Conservation (phyloP, 2,113 vertebrate species). For the Dermatemys mawii region DNA sequence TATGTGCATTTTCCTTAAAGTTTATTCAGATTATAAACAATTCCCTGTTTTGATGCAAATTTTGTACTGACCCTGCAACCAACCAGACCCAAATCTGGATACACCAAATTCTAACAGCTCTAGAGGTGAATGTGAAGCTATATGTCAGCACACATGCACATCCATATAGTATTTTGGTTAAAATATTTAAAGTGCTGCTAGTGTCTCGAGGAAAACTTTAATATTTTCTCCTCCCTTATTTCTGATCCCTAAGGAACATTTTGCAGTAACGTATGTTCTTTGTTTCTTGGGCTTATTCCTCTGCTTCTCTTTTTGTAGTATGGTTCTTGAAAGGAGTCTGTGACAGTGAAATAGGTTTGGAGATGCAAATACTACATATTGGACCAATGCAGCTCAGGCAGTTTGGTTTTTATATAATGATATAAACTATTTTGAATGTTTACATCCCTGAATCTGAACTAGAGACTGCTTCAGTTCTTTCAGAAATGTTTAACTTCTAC, state of each 20-base stretch:
- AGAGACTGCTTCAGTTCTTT: background rate
- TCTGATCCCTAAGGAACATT: background rate
- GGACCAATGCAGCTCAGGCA: background rate
- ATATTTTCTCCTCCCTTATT: background rate
- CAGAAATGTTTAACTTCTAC: background rate
- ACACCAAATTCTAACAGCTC: background rate
- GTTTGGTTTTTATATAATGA: background rate
- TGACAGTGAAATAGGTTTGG: background rate
- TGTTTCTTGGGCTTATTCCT: background rate
- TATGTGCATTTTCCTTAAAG: background rate
- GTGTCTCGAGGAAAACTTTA: background rate
- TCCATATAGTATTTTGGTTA: background rate
- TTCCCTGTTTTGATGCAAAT: background rate
- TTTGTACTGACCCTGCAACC: background rate
- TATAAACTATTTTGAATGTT: background rate
- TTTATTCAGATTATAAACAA: background rate
- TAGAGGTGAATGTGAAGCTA: background rate
- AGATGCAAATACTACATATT: background rate
- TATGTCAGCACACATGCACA: background rate
- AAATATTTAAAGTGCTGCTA: slow-evolving; percentile 7
- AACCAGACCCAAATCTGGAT: background rate
- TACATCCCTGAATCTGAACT: background rate
- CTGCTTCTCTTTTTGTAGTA: background rate
- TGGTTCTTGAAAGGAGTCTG: background rate
- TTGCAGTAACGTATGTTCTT: background rate